Evolutionary conservation across 2,113 vertebrate species (phyloP).

Genomic region (Hypanus sabinus): DNA sequence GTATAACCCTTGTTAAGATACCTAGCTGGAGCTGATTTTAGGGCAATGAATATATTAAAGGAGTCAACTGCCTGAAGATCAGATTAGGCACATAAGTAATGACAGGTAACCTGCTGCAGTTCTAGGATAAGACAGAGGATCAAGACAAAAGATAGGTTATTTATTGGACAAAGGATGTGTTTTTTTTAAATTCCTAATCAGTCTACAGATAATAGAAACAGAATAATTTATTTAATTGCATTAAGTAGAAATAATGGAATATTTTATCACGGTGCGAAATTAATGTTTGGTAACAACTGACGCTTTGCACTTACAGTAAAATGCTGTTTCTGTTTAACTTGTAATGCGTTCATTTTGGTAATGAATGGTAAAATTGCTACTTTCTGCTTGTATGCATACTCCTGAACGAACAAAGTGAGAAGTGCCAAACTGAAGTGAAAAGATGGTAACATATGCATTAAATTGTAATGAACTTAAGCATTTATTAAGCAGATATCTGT

Average conservation of each 20-base stretch:
- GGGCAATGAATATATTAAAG: background rate
- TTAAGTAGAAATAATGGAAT: background rate
- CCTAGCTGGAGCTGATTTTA: background rate
- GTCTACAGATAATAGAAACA: background rate
- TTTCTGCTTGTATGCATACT: background rate
- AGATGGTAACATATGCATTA: background rate
- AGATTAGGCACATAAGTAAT: background rate
- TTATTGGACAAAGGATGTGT: background rate
- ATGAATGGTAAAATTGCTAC: background rate
- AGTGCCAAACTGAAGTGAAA: background rate
- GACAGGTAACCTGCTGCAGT: background rate
- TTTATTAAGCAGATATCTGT: background rate
- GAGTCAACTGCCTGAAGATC: background rate
- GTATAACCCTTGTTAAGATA: background rate
- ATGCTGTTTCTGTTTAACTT: background rate
- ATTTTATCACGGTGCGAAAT: background rate
- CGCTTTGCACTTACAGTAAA: background rate
- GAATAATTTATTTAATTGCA: background rate
- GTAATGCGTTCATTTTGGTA: background rate
- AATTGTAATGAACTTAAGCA: background rate
- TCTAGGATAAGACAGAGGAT: background rate
- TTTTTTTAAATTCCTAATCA: background rate
- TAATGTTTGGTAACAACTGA: background rate
- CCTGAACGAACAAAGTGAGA: background rate
- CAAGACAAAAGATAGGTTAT: background rate